Evolutionary conservation across 2,888 invertebrate genomes (phyloP), one percentile per base, ranked within the genome.

Genomic region (Oconnorella tubifera): DNA sequence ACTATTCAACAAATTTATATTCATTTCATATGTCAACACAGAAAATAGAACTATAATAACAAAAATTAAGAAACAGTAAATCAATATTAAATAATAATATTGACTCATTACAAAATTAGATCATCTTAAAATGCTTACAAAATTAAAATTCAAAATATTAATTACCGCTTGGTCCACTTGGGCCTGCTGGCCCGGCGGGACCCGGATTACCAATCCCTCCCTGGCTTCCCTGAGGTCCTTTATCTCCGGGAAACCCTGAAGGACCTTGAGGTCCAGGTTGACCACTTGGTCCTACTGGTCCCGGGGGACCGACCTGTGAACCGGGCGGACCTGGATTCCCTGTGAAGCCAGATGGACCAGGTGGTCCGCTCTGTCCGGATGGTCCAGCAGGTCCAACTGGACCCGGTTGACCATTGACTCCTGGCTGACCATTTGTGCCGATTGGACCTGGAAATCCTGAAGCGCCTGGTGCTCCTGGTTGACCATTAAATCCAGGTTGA

Each of bases 181-280:
- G 27, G 31, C 65, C 65, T 25, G 57, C 25, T 49, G 57, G 49
- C 49, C 67, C 67, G 2, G 61, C 19, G 33, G 60, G 56, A 27
- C 67, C 67, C 25, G 33, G 55, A 6, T 59, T 27, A 23, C 67
- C 67, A 19, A 31, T 32, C 33, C 28, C 33, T 33, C 68, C 68
- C 27, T 63, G 31, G n/a, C 23, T 33, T 59, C 85, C 85, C 82
- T 23, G 27, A 19, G 51, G 48, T 31, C 69, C 69, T 29, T 68
- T 40, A 27, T 50, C 40, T 10, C 73, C 73, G 25, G 60, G 31
- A 53, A 63, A 62, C 19, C 73, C 73, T 3, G 31, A 6, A n/a
- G 32, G 25, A 2, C 73, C 73, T 32, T 32, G 31, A 19, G 32
- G 48, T 53, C 66, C 66, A 28, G 31, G 58, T 31, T 28, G 33